These are phyloP conservation scores for Sympetrum striolatum DNA, from an alignment of 2,888 invertebrate species.

Conservation along the genomic window DNA sequence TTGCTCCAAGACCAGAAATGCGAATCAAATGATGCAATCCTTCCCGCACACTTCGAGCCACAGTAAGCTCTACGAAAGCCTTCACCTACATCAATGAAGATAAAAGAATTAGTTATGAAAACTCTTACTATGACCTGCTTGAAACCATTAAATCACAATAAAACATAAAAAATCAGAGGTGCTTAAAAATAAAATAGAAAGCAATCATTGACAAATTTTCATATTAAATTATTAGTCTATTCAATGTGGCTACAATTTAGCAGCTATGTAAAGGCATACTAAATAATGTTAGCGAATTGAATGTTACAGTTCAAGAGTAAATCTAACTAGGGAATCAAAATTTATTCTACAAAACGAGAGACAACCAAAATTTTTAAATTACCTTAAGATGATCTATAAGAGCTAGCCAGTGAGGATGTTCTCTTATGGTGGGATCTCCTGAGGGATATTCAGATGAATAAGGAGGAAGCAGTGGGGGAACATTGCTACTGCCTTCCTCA, in stretches of 20 bases:
- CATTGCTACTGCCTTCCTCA: constrained; percentile 57
- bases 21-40: constrained; percentile 92
- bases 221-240: neutral
- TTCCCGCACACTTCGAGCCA: constrained; percentile 82
- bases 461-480: constrained; percentile 9
- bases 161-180: neutral
- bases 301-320: neutral
- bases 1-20: constrained; percentile 94
- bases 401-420: constrained; percentile 88
- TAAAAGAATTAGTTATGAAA: no score
- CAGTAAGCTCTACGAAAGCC: constrained; percentile 94
- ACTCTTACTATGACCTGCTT: neutral
- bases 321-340: neutral
- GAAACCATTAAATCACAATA: neutral
- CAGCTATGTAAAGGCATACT: neutral
- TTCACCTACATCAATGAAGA: constrained; percentile 67
- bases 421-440: constrained; percentile 75
- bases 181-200: no score
- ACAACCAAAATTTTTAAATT: constrained; percentile 47
- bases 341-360: neutral
- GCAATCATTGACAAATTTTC: no score
- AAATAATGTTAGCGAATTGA: neutral
- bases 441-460: constrained; percentile 56
- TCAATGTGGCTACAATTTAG: neutral
- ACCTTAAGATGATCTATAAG: constrained; percentile 95